A percentile compares a stretch with the other conserved stretches of the same genome.
phyloP scores from a whole-genome alignment of 2,113 vertebrate genomes.

The Ceuthmochares aereus region DNA sequence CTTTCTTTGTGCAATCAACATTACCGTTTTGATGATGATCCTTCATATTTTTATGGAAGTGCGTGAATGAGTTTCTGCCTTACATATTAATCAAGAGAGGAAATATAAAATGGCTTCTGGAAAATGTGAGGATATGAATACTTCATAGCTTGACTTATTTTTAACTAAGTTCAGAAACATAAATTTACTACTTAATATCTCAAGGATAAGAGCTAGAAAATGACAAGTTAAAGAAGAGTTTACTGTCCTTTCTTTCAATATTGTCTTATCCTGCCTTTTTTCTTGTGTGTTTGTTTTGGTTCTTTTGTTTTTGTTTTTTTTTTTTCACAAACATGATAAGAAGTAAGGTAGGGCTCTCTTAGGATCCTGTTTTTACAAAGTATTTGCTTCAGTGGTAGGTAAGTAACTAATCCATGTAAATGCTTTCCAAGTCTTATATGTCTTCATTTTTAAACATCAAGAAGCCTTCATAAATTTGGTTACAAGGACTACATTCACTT shows the following conservation, averaged over 20 bases:
- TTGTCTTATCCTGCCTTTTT: background rate
- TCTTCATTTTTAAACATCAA: background rate
- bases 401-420: background rate
- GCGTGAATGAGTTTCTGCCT: background rate
- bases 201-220: background rate
- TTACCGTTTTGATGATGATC: background rate
- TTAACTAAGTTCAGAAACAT: background rate
- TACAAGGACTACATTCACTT: background rate
- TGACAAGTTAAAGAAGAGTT: background rate
- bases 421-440: background rate
- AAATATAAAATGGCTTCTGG: background rate
- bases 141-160: background rate
- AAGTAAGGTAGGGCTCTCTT: background rate
- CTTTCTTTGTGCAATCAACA: background rate
- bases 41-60: background rate
- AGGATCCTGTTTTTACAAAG: background rate
- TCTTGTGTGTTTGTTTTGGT: background rate
- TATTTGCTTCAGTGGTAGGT: background rate
- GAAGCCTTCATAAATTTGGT: background rate
- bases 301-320: background rate
- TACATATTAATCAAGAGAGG: background rate
- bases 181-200: background rate
- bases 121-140: background rate
- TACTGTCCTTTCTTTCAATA: background rate
- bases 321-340: background rate